Conservation (phyloP, 2,113 vertebrate species). For the Pipa parva region DNA sequence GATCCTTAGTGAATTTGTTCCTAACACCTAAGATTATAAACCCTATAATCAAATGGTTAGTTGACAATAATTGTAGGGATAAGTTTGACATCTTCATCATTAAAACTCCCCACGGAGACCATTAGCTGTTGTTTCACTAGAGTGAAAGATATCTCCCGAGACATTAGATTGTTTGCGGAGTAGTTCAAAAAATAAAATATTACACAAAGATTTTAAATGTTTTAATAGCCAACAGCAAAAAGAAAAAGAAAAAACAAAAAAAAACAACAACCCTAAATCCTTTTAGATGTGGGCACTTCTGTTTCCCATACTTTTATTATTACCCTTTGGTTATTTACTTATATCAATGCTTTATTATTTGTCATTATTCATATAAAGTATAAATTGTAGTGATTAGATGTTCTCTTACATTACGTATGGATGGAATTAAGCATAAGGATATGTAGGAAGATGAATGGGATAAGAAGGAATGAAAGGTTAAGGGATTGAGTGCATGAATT, state of each 20-base stretch:
- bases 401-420: no score
- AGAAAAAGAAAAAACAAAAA: no score
- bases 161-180: constrained; percentile 41
- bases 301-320: not conserved
- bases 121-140: constrained; percentile 37
- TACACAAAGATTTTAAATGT: constrained; percentile 49
- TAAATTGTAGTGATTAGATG: no score
- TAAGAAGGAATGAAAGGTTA: no score
- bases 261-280: not conserved
- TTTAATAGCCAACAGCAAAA: not conserved
- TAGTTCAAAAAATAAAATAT: constrained; percentile 37
- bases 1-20: constrained; percentile 14
- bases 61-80: constrained; percentile 48
- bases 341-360: no score
- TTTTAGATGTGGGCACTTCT: constrained; percentile 7
- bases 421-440: no score
- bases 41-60: constrained; percentile 54
- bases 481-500: no score
- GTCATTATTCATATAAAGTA: no score
- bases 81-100: constrained; percentile 25
- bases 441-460: no score
- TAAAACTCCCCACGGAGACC: constrained; percentile 40
- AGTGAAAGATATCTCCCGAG: constrained; percentile 39
- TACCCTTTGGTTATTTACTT: no score
- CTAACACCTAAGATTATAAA: constrained; percentile 22